A percentile compares a stretch with the other conserved stretches of the same genome.
These are phyloP conservation scores for Myiozetetes cayanensis DNA, from an alignment of 2,113 vertebrate genomes.

Conservation along the genomic window DNA sequence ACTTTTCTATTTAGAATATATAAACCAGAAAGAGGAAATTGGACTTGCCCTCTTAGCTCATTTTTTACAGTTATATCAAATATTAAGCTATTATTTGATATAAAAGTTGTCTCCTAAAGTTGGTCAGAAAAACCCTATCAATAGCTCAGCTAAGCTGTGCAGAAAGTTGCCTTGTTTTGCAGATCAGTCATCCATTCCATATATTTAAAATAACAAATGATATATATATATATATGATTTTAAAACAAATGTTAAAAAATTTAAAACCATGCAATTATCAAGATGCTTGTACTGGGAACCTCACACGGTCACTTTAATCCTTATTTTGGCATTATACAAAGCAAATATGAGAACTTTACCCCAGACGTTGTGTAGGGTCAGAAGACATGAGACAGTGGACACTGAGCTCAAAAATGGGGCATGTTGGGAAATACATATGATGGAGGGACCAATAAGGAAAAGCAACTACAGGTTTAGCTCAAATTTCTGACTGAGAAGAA, in stretches of 20 bases:
- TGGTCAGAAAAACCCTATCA: neutral
- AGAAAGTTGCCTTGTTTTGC: neutral
- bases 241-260: neutral
- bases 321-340: neutral
- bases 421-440: neutral
- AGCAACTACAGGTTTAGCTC: neutral
- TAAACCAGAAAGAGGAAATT: neutral
- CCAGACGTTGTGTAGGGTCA: neutral
- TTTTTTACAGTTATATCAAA: neutral
- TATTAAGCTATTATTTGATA: neutral
- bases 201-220: neutral
- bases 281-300: neutral
- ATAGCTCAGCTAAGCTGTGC: neutral
- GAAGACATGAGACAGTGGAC: neutral
- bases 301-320: fast-evolving
- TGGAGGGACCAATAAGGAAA: neutral
- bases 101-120: neutral
- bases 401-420: neutral
- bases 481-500: neutral
- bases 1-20: neutral
- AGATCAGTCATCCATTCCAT: neutral
- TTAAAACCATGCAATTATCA: neutral
- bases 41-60: neutral
- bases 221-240: neutral
- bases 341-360: neutral